A percentile compares a stretch with the other conserved stretches of the same genome.
Conservation (phyloP, 1,140 invertebrate genomes). For the Danaus melanippus region DNA sequence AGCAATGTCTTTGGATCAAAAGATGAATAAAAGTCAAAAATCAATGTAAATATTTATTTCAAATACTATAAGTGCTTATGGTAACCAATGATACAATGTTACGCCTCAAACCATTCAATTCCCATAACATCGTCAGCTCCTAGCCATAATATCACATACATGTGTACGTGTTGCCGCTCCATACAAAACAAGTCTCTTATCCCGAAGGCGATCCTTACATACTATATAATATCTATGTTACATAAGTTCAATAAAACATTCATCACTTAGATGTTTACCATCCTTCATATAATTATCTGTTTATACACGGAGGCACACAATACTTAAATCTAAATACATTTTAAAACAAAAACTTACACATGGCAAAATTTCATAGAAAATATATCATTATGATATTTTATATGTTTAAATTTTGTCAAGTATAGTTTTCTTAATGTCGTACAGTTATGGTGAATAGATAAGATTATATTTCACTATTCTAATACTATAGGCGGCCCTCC, state of each 20-base stretch:
- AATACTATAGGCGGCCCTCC: conserved; percentile 63
- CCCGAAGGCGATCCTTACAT: conserved; percentile 41
- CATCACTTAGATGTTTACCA: conserved; percentile 20
- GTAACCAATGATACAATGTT: conserved; percentile 70
- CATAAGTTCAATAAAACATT: conserved; percentile 33
- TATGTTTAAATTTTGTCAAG: conserved; percentile 13
- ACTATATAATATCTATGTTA: conserved; percentile 51
- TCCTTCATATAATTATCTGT: conserved; percentile 25
- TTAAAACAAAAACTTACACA: conserved; percentile 22
- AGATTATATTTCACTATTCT: conserved; percentile 31
- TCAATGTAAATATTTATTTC: conserved; percentile 71
- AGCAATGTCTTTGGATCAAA: background rate
- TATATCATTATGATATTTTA: background rate
- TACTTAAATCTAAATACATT: conserved; percentile 48
- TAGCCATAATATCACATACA: conserved; percentile 55
- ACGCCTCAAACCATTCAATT: conserved; percentile 45
- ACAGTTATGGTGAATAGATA: conserved; percentile 18
- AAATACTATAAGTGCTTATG: conserved; percentile 69
- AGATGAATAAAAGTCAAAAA: conserved; percentile 9
- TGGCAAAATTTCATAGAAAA: conserved; percentile 20
- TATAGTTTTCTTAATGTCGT: conserved; percentile 17
- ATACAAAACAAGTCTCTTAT: conserved; percentile 22
- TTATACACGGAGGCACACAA: conserved; percentile 68
- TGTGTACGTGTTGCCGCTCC: conserved; percentile 35
- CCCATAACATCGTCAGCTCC: conserved; percentile 48